phyloP scores from a whole-genome alignment of 2,797 vertebrate species.

The Anolis apletophallus region DNA sequence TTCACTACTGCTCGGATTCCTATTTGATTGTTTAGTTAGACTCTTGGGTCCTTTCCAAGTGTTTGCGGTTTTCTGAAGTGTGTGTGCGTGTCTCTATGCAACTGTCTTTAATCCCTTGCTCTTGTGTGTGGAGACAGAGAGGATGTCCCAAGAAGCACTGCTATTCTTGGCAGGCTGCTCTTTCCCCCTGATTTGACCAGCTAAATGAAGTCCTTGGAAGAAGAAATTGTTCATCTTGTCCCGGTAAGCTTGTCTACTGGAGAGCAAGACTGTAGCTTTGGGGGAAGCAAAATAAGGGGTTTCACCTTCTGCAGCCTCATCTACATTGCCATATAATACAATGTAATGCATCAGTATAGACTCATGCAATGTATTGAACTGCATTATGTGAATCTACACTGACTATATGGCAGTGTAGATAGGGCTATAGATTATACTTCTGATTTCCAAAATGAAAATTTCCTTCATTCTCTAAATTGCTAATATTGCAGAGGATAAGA shows the following conservation, averaged over 20 bases:
- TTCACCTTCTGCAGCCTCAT: too few relatives aligned
- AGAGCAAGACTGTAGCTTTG: background rate
- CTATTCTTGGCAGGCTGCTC: background rate
- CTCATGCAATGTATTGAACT: too few relatives aligned
- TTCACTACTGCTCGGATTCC: background rate
- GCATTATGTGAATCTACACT: too few relatives aligned
- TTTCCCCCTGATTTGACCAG: background rate
- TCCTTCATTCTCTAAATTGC: too few relatives aligned
- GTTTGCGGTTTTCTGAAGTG: conserved; percentile 4
- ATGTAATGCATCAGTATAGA: too few relatives aligned
- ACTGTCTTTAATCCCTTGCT: conserved; percentile 3
- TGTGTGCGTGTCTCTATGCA: background rate
- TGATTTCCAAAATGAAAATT: too few relatives aligned
- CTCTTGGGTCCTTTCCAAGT: conserved; percentile 6
- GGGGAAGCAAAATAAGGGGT: too few relatives aligned
- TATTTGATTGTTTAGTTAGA: conserved; percentile 7
- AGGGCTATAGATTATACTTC: too few relatives aligned
- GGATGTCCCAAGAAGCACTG: background rate
- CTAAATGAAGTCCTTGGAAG: background rate
- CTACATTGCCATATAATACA: too few relatives aligned
- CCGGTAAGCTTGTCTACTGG: background rate
- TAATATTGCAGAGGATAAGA: too few relatives aligned
- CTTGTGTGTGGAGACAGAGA: conserved; percentile 13
- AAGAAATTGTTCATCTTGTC: background rate
- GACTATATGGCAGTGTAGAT: too few relatives aligned